These are phyloP conservation scores for Rhyacophila evoluta DNA, from an alignment of 2,888 invertebrate species.

Conservation along the genomic window DNA sequence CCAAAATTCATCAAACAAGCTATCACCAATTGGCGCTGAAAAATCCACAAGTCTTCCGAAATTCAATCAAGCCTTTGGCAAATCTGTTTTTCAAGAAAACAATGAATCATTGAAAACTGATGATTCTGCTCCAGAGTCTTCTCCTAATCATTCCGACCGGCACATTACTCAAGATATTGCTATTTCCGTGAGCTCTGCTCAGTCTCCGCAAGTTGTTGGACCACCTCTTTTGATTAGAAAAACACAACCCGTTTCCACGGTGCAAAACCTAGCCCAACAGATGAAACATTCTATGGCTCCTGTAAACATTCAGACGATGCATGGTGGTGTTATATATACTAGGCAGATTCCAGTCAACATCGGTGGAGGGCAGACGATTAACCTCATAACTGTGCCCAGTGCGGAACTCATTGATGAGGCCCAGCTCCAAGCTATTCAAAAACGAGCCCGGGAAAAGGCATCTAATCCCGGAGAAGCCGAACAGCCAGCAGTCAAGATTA, in stretches of 20 bases:
- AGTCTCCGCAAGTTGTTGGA: constrained; percentile 62
- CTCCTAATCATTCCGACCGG: constrained; percentile 57
- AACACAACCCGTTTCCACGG: constrained; percentile 60
- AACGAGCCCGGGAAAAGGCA: constrained; percentile 61
- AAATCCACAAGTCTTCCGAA: constrained; percentile 75
- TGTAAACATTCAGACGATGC: constrained; percentile 73
- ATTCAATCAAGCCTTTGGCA: constrained; percentile 84
- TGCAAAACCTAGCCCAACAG: constrained; percentile 65
- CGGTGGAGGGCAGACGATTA: constrained; percentile 71
- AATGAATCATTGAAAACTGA: constrained; percentile 38
- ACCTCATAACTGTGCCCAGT: constrained; percentile 70
- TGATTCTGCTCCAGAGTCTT: constrained; percentile 58
- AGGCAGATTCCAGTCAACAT: constrained; percentile 78
- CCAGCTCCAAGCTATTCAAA: constrained; percentile 63
- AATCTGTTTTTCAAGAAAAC: constrained; percentile 73
- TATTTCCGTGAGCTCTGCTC: constrained; percentile 61
- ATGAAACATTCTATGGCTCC: constrained; percentile 69
- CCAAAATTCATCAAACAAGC: constrained; percentile 64
- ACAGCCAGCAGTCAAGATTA: constrained; percentile 66
- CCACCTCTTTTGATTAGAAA: constrained; percentile 65
- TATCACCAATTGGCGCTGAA: constrained; percentile 60
- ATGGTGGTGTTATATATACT: constrained; percentile 79
- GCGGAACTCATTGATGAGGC: constrained; percentile 65
- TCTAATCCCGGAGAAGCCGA: constrained; percentile 62
- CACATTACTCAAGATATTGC: constrained; percentile 42